Evolutionary conservation across 2,888 invertebrate genomes (phyloP), one percentile per base, ranked within the genome.

Genomic region (Dione vanillae): DNA sequence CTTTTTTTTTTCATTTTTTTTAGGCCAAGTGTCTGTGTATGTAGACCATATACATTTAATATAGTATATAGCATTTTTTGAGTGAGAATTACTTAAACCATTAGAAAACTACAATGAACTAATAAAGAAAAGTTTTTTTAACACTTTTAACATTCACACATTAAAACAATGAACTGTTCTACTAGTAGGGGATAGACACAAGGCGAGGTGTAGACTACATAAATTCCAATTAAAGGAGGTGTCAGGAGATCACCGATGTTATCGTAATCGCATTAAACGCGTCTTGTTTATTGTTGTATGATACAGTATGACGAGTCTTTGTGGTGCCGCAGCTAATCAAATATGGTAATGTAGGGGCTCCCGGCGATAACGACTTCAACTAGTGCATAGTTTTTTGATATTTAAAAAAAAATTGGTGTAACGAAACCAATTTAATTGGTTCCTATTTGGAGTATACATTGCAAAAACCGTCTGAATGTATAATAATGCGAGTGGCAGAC

Each of bases 141-240:
- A 16, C 0, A 40, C 0, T 11, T 37, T 56, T 56, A 37, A 12
- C 16, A 37, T 37, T 37, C 37, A 16, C 37, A 56, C 37, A 40
- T 11, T 56, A 40, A 19, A 56, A 40, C 40, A 56, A 56, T 37
- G 56, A 56, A 16, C 16, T 20, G 19, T 14, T 41, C 61, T 27
- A 40, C 27, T 75, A 73, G 72, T 75, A 74, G 66, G 72, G 74
- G 73, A 61, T 64, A 67, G 20, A 79, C 78, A 82, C 80, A 83
- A 83, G 83, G 81, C 81, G 82, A 82, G 78, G 75, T 80, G 80
- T 79, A 81, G 83, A 81, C 84, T 81, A 87, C 89, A 92, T 91
- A 91, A 92, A 92, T 92, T 90, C 85, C 88, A 91, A 91, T 91
- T 91, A 91, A 87, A 84, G 76, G 79, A 88, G 86, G 87, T 88